Base-by-base conservation (phyloP, 2,888 invertebrate species). In the Cordilura impudica region DNA sequence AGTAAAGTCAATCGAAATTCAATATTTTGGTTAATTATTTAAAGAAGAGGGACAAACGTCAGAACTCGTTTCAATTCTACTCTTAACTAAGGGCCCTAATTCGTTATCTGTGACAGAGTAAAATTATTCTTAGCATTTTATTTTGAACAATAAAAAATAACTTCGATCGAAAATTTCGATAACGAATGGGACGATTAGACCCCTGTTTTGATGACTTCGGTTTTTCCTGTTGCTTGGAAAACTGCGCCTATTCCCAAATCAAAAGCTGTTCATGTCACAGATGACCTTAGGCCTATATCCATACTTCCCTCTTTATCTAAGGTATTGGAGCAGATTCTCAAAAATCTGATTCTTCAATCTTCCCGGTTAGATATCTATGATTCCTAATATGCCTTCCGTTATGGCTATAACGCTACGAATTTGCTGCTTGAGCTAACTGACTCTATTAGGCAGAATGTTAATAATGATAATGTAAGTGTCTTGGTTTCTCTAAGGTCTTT, bases 201-300 rank as follows among this genome's bases (percentile, higher is more conserved):
- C 19, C 31, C 16, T 0, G 31, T 63, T 29, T 7, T 63, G 4
- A 49, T 18, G 1, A 7, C 61, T 2, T 63, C 61, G 18, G 29
- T 5, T 5, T 60, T 51, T n/a, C 60, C n/a, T n/a, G n/a, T n/a
- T 49, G 0, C 1, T 7, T 29, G 26, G n/a, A n/a, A n/a, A 18
- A 26, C 60, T 16, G 60, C 43, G 0, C 70, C 70, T 7, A 54
- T 63, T 14, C 53, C 61, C n/a, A 63, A 71, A 31, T 0, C 18
- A 29, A 26, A 1, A 14, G 3, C 14, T 16, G 70, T 51, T 1
- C 49, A 18, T 43, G 5, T 12, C 26, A 18, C 29, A 45, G 53
- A 53, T 26, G 61, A 61, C 2, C 8, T 23, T 21, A 58, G 1
- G 26, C 43, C 10, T 35, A 35, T n/a, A n/a, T n/a, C n/a, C n/a